Evolutionary conservation across 2,797 vertebrate species (phyloP).

Genomic region (Pipistrellus kuhlii): DNA sequence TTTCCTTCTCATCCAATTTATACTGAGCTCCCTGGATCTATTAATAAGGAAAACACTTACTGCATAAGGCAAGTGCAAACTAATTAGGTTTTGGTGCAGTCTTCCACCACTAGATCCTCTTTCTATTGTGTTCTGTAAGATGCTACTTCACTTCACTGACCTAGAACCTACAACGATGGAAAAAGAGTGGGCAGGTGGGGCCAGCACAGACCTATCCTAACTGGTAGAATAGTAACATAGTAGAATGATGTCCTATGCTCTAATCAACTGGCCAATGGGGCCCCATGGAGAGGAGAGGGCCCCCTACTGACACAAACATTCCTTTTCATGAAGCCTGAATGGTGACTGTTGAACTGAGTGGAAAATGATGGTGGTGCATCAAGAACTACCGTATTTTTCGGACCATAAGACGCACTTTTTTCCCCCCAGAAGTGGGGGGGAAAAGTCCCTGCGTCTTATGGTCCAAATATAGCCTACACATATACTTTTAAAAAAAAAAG

Average conservation of each 20-base stretch:
- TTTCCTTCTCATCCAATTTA: neutral
- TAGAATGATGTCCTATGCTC: neutral
- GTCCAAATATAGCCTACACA: too few relatives aligned
- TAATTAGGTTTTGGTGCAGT: neutral
- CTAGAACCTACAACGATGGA: neutral
- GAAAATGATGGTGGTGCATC: neutral
- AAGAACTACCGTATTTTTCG: too few relatives aligned
- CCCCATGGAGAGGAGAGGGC: neutral
- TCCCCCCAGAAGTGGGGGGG: too few relatives aligned
- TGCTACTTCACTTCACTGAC: neutral
- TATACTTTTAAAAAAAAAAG: too few relatives aligned
- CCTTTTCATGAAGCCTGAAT: neutral
- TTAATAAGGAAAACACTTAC: neutral
- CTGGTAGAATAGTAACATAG: too few relatives aligned
- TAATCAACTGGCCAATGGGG: neutral
- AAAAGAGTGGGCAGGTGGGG: neutral
- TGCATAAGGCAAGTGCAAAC: neutral
- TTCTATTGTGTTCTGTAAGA: neutral
- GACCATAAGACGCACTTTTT: too few relatives aligned
- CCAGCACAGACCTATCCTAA: neutral
- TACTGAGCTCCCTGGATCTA: neutral
- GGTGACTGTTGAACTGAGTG: neutral
- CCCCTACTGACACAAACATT: neutral
- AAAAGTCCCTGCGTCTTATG: too few relatives aligned
- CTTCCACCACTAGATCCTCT: neutral